A percentile compares a stretch with the other conserved stretches of the same genome.
These are phyloP conservation scores for Acanthosoma haemorrhoidale DNA, from an alignment of 2,888 invertebrate genomes.

Conservation along the genomic window DNA sequence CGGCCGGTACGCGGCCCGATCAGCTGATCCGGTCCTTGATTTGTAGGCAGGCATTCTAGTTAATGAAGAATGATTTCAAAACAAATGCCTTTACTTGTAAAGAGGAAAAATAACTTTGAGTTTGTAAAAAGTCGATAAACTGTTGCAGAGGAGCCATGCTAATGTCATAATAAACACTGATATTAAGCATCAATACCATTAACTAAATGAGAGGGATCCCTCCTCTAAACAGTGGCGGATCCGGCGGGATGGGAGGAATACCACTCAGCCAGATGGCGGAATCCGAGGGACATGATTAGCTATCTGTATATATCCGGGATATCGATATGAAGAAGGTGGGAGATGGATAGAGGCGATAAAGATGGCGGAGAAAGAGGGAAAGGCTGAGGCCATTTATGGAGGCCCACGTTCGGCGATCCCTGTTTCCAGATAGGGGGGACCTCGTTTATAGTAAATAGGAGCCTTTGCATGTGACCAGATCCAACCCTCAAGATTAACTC, in stretches of 20 bases:
- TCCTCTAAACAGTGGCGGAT: not conserved
- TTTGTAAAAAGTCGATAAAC: too few relatives aligned
- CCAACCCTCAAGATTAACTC: not conserved
- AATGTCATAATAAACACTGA: too few relatives aligned
- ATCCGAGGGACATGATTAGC: not conserved
- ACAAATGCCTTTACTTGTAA: too few relatives aligned
- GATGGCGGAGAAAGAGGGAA: not conserved
- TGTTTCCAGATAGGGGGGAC: not conserved
- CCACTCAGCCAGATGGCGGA: not conserved
- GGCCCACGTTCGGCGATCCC: slow-evolving; percentile 20
- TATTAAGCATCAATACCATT: too few relatives aligned
- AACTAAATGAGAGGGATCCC: too few relatives aligned
- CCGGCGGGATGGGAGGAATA: not conserved
- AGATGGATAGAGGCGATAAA: slow-evolving; percentile 17
- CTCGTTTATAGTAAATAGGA: slow-evolving; percentile 12
- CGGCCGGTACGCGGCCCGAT: too few relatives aligned
- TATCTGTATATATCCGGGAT: not conserved
- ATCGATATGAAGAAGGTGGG: slow-evolving; percentile 11
- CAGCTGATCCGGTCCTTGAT: too few relatives aligned
- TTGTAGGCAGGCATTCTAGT: too few relatives aligned
- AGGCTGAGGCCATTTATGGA: slow-evolving; percentile 13
- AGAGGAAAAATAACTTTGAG: too few relatives aligned
- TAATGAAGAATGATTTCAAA: too few relatives aligned
- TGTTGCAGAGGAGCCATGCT: too few relatives aligned
- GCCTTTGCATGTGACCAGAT: slow-evolving; percentile 8